Evolutionary conservation across 2,888 invertebrate species (phyloP).

Genomic region (Protonemura montana): DNA sequence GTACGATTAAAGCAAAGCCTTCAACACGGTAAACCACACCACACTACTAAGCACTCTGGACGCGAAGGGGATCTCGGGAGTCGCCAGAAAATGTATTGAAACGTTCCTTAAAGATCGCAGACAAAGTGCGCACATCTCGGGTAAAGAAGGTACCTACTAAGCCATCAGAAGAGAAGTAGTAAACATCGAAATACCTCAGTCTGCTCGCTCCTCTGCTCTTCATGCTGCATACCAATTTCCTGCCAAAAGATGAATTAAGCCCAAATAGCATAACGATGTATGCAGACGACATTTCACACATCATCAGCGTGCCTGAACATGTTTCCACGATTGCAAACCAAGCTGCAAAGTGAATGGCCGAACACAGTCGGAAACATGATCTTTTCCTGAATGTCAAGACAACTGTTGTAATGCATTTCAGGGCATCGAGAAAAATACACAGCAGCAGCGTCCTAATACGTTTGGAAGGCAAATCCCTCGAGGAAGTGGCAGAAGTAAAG

Average conservation of each 20-base stretch:
- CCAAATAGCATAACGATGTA: neutral
- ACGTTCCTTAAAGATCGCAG: constrained; percentile 2
- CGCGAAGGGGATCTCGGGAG: neutral
- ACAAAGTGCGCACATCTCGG: neutral
- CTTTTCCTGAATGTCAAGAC: neutral
- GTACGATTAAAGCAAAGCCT: constrained; percentile 21
- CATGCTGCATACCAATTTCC: neutral
- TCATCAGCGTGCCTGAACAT: neutral
- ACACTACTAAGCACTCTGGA: neutral
- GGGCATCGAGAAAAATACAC: neutral
- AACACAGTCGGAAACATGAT: neutral
- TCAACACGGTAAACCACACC: neutral
- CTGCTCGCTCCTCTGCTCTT: neutral
- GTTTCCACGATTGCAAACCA: neutral
- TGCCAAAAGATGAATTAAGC: neutral
- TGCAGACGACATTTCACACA: neutral
- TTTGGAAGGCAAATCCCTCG: neutral
- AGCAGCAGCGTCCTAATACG: neutral
- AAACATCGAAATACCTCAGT: no score
- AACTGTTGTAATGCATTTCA: neutral
- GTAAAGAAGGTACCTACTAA: constrained; percentile 2
- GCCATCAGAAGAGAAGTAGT: neutral
- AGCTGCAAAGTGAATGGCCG: neutral
- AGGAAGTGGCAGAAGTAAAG: neutral
- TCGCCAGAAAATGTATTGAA: constrained; percentile 12